Percentiles rank a stretch among this genome's conserved stretches.
phyloP scores from a whole-genome alignment of 2,888 invertebrate species.

The Limnephilus lunatus region DNA sequence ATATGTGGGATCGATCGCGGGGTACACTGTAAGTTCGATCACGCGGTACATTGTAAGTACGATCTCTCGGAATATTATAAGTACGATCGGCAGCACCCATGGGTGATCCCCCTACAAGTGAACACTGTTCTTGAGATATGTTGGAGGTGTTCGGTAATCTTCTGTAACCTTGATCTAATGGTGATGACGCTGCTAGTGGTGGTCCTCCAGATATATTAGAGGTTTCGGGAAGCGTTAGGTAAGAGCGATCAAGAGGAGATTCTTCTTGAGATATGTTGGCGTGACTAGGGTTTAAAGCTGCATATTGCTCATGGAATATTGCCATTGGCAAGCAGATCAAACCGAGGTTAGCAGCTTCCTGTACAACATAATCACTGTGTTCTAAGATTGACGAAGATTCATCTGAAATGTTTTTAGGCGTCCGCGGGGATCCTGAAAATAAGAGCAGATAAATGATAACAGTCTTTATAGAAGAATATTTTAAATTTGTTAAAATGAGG shows the following conservation, averaged over 20 bases:
- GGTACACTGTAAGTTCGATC: not conserved
- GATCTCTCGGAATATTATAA: not conserved
- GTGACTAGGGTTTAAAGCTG: not conserved
- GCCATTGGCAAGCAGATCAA: slow-evolving; percentile 26
- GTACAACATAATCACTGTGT: slow-evolving; percentile 23
- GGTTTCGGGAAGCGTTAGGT: not conserved
- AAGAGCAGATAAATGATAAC: not conserved
- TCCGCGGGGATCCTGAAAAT: not conserved
- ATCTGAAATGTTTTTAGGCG: not conserved
- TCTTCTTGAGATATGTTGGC: slow-evolving; percentile 33
- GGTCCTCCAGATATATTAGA: not conserved
- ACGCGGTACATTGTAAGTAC: not conserved
- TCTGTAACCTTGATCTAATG: not conserved
- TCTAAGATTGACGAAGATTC: not conserved
- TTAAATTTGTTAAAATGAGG: no score
- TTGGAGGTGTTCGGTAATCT: not conserved
- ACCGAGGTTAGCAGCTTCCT: slow-evolving; percentile 30
- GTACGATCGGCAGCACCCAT: not conserved
- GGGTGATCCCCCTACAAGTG: not conserved
- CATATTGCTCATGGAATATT: not conserved
- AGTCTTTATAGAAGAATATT: not conserved
- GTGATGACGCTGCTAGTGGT: not conserved
- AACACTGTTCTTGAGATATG: not conserved
- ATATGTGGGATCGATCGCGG: not conserved
- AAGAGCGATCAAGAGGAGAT: slow-evolving; percentile 9